Percentiles rank a stretch among this genome's conserved stretches.
Conservation (phyloP, 2,797 vertebrate species). For the Ateles fusciceps region DNA sequence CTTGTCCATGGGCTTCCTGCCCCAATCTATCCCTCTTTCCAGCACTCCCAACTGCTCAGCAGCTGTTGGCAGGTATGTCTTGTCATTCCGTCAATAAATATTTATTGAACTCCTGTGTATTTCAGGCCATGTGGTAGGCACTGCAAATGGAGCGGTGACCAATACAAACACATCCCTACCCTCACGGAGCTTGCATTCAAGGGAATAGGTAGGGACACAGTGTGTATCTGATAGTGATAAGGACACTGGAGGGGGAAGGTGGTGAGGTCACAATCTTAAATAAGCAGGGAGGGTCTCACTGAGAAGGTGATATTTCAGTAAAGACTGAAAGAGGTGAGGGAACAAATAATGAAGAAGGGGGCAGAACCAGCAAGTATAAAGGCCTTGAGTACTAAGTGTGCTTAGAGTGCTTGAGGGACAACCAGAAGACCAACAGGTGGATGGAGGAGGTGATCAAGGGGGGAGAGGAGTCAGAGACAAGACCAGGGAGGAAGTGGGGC, state of each 20-base stretch:
- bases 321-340: background rate
- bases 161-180: background rate
- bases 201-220: background rate
- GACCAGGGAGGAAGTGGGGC: background rate
- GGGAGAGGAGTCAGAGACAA: background rate
- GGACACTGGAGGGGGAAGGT: background rate
- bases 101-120: background rate
- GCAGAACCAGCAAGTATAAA: background rate
- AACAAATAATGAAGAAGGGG: accelerated
- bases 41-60: background rate
- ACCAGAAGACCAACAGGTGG: background rate
- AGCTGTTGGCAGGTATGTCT: background rate
- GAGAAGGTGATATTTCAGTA: background rate
- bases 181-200: background rate
- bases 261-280: background rate
- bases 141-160: background rate
- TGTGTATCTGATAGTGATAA: background rate
- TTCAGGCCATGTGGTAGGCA: background rate
- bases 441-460: background rate
- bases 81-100: background rate
- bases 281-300: background rate
- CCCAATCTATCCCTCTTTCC: background rate
- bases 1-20: background rate
- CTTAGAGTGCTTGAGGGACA: background rate
- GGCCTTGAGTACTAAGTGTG: background rate